A percentile compares a stretch with the other conserved stretches of the same genome.
phyloP scores from a whole-genome alignment of 2,888 invertebrate species.

The Nomada fucata region DNA sequence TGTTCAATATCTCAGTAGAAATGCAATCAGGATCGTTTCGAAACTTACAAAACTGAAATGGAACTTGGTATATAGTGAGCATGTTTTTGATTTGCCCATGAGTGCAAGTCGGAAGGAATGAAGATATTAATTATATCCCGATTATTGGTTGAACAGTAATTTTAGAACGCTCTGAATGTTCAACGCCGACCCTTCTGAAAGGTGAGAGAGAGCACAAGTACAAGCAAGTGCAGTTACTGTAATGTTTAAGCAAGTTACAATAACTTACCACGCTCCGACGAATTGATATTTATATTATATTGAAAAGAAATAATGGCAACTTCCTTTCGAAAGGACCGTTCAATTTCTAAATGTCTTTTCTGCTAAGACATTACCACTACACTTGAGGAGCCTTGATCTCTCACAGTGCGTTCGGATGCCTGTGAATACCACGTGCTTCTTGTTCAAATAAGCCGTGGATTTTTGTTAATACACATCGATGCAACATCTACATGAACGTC shows the following conservation, averaged over 20 bases:
- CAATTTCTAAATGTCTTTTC: not conserved
- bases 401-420: not conserved
- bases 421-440: conserved; percentile 28
- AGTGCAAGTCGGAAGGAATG: too few relatives aligned
- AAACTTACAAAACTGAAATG: too few relatives aligned
- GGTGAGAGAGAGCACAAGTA: too few relatives aligned
- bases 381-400: not conserved
- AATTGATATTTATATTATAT: not conserved
- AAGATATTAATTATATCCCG: too few relatives aligned
- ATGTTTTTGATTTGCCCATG: too few relatives aligned
- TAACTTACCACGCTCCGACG: conserved; percentile 2
- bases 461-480: conserved; percentile 41
- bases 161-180: too few relatives aligned
- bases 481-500: not conserved
- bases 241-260: not conserved
- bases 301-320: not conserved
- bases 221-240: too few relatives aligned
- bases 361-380: not conserved
- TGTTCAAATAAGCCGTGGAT: conserved; percentile 56
- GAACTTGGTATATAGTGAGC: too few relatives aligned
- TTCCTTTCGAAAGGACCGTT: not conserved
- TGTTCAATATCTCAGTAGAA: not conserved
- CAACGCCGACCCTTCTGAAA: too few relatives aligned
- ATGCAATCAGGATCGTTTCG: not conserved
- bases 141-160: too few relatives aligned